These are phyloP conservation scores for Habropoda laboriosa DNA, from an alignment of 1,140 invertebrate species.

Conservation along the genomic window DNA sequence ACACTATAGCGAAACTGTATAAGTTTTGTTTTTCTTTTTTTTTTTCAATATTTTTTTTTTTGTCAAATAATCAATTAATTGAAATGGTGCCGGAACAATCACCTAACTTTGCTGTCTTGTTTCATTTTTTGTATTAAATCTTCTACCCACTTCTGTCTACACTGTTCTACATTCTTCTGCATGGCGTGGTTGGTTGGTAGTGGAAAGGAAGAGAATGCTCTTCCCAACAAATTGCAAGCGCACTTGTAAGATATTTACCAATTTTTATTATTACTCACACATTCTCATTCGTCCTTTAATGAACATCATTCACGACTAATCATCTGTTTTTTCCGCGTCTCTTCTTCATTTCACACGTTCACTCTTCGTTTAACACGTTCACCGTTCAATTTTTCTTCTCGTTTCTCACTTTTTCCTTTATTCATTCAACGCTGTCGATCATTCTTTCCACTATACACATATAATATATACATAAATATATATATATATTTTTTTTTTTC, in stretches of 20 bases:
- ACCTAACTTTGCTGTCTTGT: constrained; percentile 81
- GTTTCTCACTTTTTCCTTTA: background rate
- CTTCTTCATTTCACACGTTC: constrained; percentile 10
- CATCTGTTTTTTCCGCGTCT: constrained; percentile 34
- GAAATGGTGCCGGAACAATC: constrained; percentile 79
- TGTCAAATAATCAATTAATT: constrained; percentile 69
- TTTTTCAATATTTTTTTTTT: constrained; percentile 2
- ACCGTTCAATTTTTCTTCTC: no score
- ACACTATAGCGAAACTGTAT: constrained; percentile 6
- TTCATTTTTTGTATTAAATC: constrained; percentile 82
- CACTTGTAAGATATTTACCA: constrained; percentile 86
- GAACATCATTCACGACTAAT: constrained; percentile 51
- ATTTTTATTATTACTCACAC: constrained; percentile 80
- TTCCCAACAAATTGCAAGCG: constrained; percentile 87
- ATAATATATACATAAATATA: no score
- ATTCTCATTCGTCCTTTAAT: constrained; percentile 46
- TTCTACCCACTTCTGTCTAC: constrained; percentile 82
- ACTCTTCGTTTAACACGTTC: constrained; percentile 20
- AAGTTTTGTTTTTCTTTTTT: background rate
- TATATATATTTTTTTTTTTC: background rate
- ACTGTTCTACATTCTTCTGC: constrained; percentile 85
- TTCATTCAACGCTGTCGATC: constrained; percentile 45
- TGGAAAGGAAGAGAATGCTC: constrained; percentile 87
- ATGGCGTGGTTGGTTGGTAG: constrained; percentile 85
- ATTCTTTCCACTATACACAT: no score